phyloP scores from a whole-genome alignment of 2,888 invertebrate genomes.

The Charanyca ferruginea region DNA sequence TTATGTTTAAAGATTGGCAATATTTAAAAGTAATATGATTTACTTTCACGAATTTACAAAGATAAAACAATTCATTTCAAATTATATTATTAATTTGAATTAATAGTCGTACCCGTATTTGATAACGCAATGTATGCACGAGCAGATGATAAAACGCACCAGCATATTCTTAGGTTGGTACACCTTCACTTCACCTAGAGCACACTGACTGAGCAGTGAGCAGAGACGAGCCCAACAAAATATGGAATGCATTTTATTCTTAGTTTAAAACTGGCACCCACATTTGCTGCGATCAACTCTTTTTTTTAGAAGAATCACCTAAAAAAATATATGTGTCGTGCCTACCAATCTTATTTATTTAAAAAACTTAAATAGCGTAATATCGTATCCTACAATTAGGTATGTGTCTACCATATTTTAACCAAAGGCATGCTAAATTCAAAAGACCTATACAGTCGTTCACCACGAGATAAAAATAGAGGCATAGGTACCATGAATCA shows the following conservation, averaged over 20 bases:
- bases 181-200: neutral
- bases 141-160: slow-evolving; percentile 31
- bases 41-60: too few species aligned
- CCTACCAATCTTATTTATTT: too few species aligned
- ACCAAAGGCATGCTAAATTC: neutral
- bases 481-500: slow-evolving; percentile 46
- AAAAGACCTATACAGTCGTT: neutral
- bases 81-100: neutral
- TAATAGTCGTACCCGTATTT: neutral
- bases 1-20: too few species aligned
- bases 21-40: too few species aligned
- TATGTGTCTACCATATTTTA: too few species aligned
- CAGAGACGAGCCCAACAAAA: neutral
- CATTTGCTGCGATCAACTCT: slow-evolving; percentile 27
- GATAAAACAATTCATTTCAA: neutral
- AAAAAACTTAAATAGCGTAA: too few species aligned
- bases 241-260: neutral
- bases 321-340: neutral
- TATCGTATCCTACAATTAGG: too few species aligned
- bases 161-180: slow-evolving; percentile 46
- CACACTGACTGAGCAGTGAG: too few species aligned
- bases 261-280: slow-evolving; percentile 8
- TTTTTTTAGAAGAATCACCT: slow-evolving; percentile 3
- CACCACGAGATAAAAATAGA: slow-evolving; percentile 14
- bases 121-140: neutral